A percentile compares a stretch with the other conserved stretches of the same genome.
Conservation (phyloP, 2,797 vertebrate species). For the Galaxias olidus region DNA sequence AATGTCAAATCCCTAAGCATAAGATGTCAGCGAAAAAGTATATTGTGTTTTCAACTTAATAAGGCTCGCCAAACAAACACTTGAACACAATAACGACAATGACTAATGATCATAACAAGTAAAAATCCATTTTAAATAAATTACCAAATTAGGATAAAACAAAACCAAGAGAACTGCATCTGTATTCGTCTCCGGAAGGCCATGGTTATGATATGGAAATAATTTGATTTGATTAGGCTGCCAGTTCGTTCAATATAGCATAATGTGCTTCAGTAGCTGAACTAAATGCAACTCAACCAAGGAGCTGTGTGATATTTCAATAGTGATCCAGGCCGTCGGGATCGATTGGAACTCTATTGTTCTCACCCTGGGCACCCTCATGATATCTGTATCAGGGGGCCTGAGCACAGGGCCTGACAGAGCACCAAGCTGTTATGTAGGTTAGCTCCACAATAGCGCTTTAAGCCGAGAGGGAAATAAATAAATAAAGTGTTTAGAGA, state of each 20-base stretch:
- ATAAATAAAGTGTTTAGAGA: constrained; percentile 66
- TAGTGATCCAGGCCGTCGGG: constrained; percentile 55
- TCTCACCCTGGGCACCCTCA: constrained; percentile 37
- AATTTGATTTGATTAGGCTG: constrained; percentile 63
- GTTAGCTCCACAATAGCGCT: constrained; percentile 62
- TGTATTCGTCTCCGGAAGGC: constrained; percentile 37
- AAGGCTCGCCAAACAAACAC: too few species aligned
- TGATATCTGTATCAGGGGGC: constrained; percentile 58
- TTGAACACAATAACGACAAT: background rate
- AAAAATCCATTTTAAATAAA: constrained; percentile 29
- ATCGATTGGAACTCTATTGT: constrained; percentile 54
- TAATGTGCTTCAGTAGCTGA: constrained; percentile 65
- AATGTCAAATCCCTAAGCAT: too few species aligned
- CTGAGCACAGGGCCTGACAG: constrained; percentile 2
- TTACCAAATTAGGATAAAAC: constrained; percentile 26
- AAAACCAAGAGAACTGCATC: constrained; percentile 31
- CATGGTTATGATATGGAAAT: constrained; percentile 67
- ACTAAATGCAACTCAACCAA: constrained; percentile 74
- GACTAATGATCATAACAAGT: constrained; percentile 29
- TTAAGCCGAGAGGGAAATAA: constrained; percentile 64
- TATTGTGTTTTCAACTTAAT: too few species aligned
- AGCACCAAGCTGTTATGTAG: constrained; percentile 66
- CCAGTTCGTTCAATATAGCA: constrained; percentile 50
- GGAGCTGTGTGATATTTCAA: constrained; percentile 54
- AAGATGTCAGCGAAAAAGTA: too few species aligned